Percentiles rank a stretch among this genome's conserved stretches.
Conservation (phyloP, 2,113 vertebrate species). For the Microcebus tavaratra region DNA sequence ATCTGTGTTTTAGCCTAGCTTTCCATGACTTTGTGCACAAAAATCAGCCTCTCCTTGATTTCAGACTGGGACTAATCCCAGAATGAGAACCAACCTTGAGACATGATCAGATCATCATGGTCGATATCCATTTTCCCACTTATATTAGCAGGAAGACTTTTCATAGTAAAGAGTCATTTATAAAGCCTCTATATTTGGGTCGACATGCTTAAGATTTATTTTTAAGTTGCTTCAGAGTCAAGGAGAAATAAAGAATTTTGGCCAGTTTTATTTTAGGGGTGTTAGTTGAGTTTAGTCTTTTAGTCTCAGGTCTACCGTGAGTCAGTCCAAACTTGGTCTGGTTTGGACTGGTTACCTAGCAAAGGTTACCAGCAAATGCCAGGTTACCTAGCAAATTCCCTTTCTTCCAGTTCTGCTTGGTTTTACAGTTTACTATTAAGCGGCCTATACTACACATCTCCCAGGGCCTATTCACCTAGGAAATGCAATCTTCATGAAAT, state of each 20-base stretch:
- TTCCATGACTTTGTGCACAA: not conserved
- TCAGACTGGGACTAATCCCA: not conserved
- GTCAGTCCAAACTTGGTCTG: not conserved
- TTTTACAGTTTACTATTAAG: conserved; percentile 47
- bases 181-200: conserved; percentile 31
- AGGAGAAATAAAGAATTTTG: conserved; percentile 28
- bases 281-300: not conserved
- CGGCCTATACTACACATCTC: conserved; percentile 8
- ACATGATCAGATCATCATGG: not conserved
- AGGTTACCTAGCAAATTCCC: not conserved
- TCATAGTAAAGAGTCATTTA: not conserved
- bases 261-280: conserved; percentile 13
- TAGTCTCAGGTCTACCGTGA: not conserved
- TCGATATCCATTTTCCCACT: not conserved
- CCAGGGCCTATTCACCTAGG: conserved; percentile 51
- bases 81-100: not conserved
- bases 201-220: not conserved
- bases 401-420: not conserved
- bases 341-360: too few relatives aligned
- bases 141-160: conserved; percentile 14
- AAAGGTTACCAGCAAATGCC: not conserved
- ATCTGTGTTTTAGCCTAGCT: not conserved
- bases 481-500: conserved; percentile 43
- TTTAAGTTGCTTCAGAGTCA: conserved; percentile 23
- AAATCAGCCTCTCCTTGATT: conserved; percentile 10